Evolutionary conservation across 2,888 invertebrate species (phyloP).

Genomic region (Anorthoa munda): DNA sequence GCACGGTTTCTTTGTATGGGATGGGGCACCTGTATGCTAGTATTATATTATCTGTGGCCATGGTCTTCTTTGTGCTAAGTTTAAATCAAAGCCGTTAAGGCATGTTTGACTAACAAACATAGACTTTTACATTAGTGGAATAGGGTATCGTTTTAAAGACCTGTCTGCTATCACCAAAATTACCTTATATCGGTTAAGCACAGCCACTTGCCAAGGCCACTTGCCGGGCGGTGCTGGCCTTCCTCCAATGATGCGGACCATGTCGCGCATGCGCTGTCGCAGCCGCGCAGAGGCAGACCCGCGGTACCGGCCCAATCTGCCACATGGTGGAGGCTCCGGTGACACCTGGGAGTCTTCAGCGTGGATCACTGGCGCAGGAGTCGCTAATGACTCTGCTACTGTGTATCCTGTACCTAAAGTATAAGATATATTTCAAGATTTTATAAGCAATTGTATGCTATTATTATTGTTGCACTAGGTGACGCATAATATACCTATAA

Average conservation of each 20-base stretch:
- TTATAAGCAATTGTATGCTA: background rate
- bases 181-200: slow-evolving; percentile 96
- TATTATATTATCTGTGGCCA: too few relatives aligned
- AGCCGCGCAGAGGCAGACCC: slow-evolving; percentile 75
- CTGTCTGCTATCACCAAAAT: background rate
- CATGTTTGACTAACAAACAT: too few relatives aligned
- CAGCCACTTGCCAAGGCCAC: slow-evolving; percentile 99
- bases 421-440: background rate
- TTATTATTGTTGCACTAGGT: too few relatives aligned
- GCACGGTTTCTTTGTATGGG: too few relatives aligned
- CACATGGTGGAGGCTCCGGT: slow-evolving; percentile 75
- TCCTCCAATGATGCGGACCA: slow-evolving; percentile 97
- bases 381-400: slow-evolving; percentile 81
- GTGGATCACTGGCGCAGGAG: slow-evolving; percentile 80
- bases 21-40: too few relatives aligned
- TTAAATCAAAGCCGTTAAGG: too few relatives aligned
- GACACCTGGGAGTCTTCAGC: slow-evolving; percentile 76
- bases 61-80: too few relatives aligned
- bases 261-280: slow-evolving; percentile 87
- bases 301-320: slow-evolving; percentile 79
- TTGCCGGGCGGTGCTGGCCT: slow-evolving; percentile 94
- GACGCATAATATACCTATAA: too few relatives aligned
- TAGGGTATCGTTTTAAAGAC: background rate
- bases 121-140: background rate
- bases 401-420: slow-evolving; percentile 78